Conservation (phyloP, 2,888 invertebrate genomes). For the Luperina nickerlii region DNA sequence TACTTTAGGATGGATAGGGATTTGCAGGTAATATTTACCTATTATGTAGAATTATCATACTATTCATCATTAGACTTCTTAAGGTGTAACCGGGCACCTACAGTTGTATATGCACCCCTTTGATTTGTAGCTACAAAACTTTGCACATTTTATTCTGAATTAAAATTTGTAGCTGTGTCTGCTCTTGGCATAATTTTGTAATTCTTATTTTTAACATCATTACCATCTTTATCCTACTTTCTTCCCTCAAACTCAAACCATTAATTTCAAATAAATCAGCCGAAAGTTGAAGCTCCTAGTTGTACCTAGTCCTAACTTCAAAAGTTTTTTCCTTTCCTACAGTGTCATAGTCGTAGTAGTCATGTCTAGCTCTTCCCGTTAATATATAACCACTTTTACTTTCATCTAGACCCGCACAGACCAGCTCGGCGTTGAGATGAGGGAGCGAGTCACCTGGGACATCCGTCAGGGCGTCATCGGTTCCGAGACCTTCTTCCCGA, state of each 20-base stretch:
- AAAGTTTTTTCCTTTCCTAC: neutral
- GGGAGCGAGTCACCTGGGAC: slow-evolving; percentile 96
- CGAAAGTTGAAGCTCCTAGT: no score
- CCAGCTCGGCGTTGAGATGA: slow-evolving; percentile 95
- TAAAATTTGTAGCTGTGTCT: neutral
- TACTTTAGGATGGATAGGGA: slow-evolving; percentile 93
- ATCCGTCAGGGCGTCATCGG: slow-evolving; percentile 97
- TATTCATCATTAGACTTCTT: no score
- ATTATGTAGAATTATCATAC: neutral
- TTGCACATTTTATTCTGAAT: neutral
- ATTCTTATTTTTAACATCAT: neutral
- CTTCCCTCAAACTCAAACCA: neutral
- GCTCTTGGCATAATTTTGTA: neutral
- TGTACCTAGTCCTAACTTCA: neutral
- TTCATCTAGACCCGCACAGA: slow-evolving; percentile 92
- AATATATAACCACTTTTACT: neutral
- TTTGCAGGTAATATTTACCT: slow-evolving; percentile 84
- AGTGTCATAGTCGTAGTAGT: neutral
- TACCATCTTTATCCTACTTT: neutral
- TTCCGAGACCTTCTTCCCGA: slow-evolving; percentile 96
- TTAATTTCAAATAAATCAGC: neutral
- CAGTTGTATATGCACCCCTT: neutral
- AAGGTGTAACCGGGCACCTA: neutral
- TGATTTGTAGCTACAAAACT: neutral
- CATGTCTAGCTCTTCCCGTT: neutral